A percentile compares a stretch with the other conserved stretches of the same genome.
phyloP scores from a whole-genome alignment of 2,888 invertebrate species.

The Ophion obscuratus region DNA sequence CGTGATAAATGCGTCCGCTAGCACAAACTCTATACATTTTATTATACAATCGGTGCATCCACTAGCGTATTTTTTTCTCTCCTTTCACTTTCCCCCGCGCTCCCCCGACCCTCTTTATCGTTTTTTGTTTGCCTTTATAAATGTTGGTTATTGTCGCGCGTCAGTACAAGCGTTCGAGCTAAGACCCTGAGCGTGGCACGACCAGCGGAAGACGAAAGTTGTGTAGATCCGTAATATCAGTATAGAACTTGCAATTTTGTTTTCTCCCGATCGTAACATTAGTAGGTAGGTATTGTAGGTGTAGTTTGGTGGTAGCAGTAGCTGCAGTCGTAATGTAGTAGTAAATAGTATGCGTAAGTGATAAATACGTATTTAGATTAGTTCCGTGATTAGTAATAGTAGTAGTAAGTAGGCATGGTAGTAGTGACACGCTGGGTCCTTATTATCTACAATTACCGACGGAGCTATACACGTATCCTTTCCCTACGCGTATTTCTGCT shows the following conservation, averaged over 20 bases:
- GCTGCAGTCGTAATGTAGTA: conserved; percentile 51
- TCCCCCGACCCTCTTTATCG: background rate
- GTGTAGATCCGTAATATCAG: conserved; percentile 54
- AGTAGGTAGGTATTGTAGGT: conserved; percentile 9
- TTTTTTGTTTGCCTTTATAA: conserved; percentile 24
- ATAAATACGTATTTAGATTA: conserved; percentile 61
- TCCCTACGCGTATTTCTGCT: conserved; percentile 24
- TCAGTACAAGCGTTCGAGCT: conserved; percentile 62
- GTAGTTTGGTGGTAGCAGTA: conserved; percentile 47
- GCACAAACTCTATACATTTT: conserved; percentile 52
- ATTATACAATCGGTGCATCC: conserved; percentile 48
- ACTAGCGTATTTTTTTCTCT: conserved; percentile 8
- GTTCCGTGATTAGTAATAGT: conserved; percentile 63
- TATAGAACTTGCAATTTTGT: conserved; percentile 43
- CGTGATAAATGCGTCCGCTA: conserved; percentile 57
- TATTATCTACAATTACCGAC: conserved; percentile 56
- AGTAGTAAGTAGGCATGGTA: conserved; percentile 61
- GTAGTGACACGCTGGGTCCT: conserved; percentile 65
- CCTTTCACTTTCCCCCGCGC: background rate
- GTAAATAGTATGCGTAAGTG: conserved; percentile 54
- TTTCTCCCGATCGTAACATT: conserved; percentile 36
- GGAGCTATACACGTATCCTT: conserved; percentile 42
- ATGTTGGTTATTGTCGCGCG: conserved; percentile 65
- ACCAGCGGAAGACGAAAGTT: conserved; percentile 67
- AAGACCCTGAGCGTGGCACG: conserved; percentile 66